Evolutionary conservation across 1,140 invertebrate species (phyloP), one percentile per base, ranked within the genome.

Genomic region (Lepidurus arcticus): DNA sequence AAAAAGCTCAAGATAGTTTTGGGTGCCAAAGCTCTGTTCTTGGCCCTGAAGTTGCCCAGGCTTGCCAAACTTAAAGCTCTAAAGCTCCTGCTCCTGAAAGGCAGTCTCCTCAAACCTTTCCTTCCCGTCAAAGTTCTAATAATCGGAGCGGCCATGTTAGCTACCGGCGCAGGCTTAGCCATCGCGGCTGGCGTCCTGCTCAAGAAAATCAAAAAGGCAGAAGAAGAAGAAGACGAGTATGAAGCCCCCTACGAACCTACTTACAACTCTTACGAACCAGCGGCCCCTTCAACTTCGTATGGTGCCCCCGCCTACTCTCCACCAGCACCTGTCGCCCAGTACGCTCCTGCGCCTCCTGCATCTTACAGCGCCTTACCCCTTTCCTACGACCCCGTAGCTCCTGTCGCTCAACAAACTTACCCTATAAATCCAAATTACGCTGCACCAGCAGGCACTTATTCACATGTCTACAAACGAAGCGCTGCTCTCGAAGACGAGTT

Each of bases 221-320:
- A 65, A 65, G 53, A 65, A 65, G 53, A 65, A 21, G 53, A 65
- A 65, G 45, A 47, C 3, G 53, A 65, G 8, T 65, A 65, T 65
- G 13, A 34, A 34, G 4, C 8, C 6, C 53, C 53, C 21, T 65
- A 65, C 53, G 53, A 65, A 21, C 16, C 53, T 65, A 21, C 16
- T n/a, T 65, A 65, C 53, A 65, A 21, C 53, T 65, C 53, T 65
- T 65, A 65, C 53, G 53, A 65, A 16, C 53, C 53, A 16, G 53
- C 53, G 7, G 16, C 53, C 53, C 53, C 53, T 65, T 1, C 53
- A n/a, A 65, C 53, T 16, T 2, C 34, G 34, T 65, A 65, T 21
- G 53, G 53, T 21, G 53, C 53, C 21, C 53, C 53, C 21, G 53
- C 53, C 13, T 65, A 65, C 21, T 1, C 53, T 65, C 53, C 53